Percentiles rank a stretch among this genome's conserved stretches.
Evolutionary conservation across 2,888 invertebrate species (phyloP).

Genomic region (Pheosia gnoma): DNA sequence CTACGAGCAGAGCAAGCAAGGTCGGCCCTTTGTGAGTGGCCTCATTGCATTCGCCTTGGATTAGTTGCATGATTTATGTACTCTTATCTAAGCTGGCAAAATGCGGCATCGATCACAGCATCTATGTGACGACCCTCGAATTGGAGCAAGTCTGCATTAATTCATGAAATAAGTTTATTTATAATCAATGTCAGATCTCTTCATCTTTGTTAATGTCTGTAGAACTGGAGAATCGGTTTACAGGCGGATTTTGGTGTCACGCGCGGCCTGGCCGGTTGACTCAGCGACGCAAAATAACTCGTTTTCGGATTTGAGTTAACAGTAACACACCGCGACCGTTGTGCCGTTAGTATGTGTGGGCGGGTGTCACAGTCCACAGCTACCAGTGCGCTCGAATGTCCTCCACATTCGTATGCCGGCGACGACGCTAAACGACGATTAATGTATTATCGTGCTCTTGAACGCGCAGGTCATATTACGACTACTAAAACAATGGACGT

Average conservation of each 20-base stretch:
- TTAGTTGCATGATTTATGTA: slow-evolving; percentile 78
- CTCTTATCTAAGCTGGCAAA: slow-evolving; percentile 68
- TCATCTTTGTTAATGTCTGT: slow-evolving; percentile 22
- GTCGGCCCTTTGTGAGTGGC: slow-evolving; percentile 77
- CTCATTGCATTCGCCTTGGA: slow-evolving; percentile 80
- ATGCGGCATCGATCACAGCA: slow-evolving; percentile 54
- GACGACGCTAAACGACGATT: slow-evolving; percentile 36
- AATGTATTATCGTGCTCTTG: slow-evolving; percentile 45
- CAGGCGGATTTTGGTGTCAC: slow-evolving; percentile 47
- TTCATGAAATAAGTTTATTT: slow-evolving; percentile 16
- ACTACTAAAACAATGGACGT: slow-evolving; percentile 42
- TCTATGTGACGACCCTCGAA: slow-evolving; percentile 37
- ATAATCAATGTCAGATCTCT: slow-evolving; percentile 12
- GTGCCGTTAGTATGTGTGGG: slow-evolving; percentile 65
- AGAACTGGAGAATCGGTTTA: slow-evolving; percentile 45
- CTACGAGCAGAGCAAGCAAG: slow-evolving; percentile 72
- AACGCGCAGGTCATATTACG: slow-evolving; percentile 54
- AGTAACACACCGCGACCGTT: slow-evolving; percentile 67
- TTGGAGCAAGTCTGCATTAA: slow-evolving; percentile 38
- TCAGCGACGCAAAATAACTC: slow-evolving; percentile 71
- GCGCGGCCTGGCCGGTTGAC: slow-evolving; percentile 50
- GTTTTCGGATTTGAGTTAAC: slow-evolving; percentile 69
- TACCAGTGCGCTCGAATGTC: slow-evolving; percentile 42
- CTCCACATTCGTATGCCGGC: slow-evolving; percentile 46
- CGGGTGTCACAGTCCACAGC: slow-evolving; percentile 56